A percentile compares a stretch with the other conserved stretches of the same genome.
phyloP scores from a whole-genome alignment of 2,113 vertebrate genomes.

The Perognathus longimembris region DNA sequence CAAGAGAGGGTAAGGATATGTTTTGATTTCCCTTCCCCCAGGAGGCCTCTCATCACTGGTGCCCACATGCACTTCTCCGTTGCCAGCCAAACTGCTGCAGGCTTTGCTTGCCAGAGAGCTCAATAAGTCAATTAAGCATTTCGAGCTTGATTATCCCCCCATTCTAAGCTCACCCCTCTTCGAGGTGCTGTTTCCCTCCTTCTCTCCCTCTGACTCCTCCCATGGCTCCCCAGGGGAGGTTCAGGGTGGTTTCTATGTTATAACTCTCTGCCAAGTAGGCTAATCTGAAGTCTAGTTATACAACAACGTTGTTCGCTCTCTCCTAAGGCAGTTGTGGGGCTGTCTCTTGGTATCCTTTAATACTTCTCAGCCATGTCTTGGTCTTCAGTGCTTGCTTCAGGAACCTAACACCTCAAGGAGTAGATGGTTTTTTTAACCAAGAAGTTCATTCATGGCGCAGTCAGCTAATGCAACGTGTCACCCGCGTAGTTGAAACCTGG shows the following conservation, averaged over 20 bases:
- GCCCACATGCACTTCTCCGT: slow-evolving; percentile 84
- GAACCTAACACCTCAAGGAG: slow-evolving; percentile 70
- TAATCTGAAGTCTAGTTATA: slow-evolving; percentile 70
- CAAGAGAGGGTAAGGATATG: slow-evolving; percentile 93
- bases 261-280: slow-evolving; percentile 76
- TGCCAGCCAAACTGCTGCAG: slow-evolving; percentile 84
- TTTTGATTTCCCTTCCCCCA: slow-evolving; percentile 81
- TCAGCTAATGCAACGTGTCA: slow-evolving; percentile 46
- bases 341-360: slow-evolving; percentile 63
- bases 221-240: slow-evolving; percentile 70
- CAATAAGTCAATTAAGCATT: slow-evolving; percentile 84
- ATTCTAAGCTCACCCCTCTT: slow-evolving; percentile 70
- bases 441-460: slow-evolving; percentile 72
- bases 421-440: slow-evolving; percentile 60
- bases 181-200: slow-evolving; percentile 50
- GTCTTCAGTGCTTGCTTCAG: slow-evolving; percentile 65
- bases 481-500: slow-evolving; percentile 61
- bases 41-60: slow-evolving; percentile 83
- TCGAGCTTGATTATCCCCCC: slow-evolving; percentile 82
- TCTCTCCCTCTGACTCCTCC: slow-evolving; percentile 67
- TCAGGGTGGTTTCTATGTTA: slow-evolving; percentile 78
- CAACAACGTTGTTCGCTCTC: slow-evolving; percentile 69
- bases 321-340: slow-evolving; percentile 65
- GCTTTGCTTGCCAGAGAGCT: slow-evolving; percentile 84
- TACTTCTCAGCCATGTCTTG: slow-evolving; percentile 56